Conservation (phyloP, 2,888 invertebrate genomes). For the Anthrax anthrax region DNA sequence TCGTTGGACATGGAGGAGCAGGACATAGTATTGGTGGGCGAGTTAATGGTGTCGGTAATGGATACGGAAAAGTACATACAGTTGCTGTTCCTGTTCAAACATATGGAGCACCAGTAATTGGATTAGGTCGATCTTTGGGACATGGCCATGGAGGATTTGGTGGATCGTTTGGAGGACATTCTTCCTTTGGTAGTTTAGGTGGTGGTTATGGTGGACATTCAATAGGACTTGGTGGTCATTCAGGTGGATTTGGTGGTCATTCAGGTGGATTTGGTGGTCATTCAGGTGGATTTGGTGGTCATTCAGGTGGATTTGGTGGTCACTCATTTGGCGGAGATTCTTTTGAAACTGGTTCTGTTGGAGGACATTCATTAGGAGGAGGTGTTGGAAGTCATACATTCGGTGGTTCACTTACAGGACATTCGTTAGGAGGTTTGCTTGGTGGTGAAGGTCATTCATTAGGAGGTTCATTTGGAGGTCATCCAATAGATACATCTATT, state of each 20-base stretch:
- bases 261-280: neutral
- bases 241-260: neutral
- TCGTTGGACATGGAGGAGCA: neutral
- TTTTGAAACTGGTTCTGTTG: neutral
- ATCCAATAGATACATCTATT: no score
- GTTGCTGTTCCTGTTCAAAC: neutral
- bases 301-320: neutral
- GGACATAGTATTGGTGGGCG: neutral
- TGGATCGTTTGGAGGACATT: neutral
- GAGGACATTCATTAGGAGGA: neutral
- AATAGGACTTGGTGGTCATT: neutral
- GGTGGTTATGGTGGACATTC: neutral
- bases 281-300: neutral
- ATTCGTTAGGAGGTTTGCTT: neutral
- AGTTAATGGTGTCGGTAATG: neutral
- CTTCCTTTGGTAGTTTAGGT: neutral
- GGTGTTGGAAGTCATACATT: neutral
- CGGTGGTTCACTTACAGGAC: neutral
- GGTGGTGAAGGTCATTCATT: constrained; percentile 4
- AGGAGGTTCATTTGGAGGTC: constrained; percentile 4
- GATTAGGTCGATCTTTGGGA: neutral
- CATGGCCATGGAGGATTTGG: neutral
- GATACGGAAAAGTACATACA: neutral
- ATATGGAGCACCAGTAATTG: neutral
- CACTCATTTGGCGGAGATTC: neutral